These are phyloP conservation scores for Meleagris gallopavo DNA, from an alignment of 2,113 vertebrate species.

Conservation along the genomic window DNA sequence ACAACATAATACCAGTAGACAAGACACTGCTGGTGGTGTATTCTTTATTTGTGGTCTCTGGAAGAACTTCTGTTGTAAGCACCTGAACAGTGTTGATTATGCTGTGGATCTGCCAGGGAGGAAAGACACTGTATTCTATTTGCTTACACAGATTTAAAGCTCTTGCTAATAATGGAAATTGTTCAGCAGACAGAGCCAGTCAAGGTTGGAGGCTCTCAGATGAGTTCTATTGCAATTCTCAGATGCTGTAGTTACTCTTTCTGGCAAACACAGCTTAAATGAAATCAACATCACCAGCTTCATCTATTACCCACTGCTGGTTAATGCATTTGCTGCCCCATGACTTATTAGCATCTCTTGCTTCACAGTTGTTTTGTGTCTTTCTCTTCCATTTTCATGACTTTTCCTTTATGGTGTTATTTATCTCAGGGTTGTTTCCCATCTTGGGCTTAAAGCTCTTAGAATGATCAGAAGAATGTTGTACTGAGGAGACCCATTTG, in stretches of 20 bases:
- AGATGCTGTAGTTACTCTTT: neutral
- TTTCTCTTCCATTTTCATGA: neutral
- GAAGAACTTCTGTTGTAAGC: neutral
- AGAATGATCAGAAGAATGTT: neutral
- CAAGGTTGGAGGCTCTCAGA: neutral
- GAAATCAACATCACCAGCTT: neutral
- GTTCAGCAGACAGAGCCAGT: conserved; percentile 1
- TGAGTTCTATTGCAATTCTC: neutral
- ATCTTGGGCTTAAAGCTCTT: neutral
- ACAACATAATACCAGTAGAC: neutral
- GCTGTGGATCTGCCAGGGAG: neutral
- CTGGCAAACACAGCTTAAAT: neutral
- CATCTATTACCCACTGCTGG: neutral
- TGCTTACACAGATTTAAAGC: neutral
- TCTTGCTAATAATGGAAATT: neutral
- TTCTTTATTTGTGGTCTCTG: conserved; percentile 40
- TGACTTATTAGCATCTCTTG: neutral
- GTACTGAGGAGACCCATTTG: neutral
- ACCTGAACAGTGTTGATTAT: neutral
- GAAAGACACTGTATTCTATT: neutral
- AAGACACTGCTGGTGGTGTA: neutral
- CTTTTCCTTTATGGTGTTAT: neutral
- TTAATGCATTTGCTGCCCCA: neutral
- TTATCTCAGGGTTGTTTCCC: conserved; percentile 1
- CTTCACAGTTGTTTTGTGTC: neutral